Conservation (phyloP, 1,140 invertebrate genomes). For the Pogonognathellus flavescens region DNA sequence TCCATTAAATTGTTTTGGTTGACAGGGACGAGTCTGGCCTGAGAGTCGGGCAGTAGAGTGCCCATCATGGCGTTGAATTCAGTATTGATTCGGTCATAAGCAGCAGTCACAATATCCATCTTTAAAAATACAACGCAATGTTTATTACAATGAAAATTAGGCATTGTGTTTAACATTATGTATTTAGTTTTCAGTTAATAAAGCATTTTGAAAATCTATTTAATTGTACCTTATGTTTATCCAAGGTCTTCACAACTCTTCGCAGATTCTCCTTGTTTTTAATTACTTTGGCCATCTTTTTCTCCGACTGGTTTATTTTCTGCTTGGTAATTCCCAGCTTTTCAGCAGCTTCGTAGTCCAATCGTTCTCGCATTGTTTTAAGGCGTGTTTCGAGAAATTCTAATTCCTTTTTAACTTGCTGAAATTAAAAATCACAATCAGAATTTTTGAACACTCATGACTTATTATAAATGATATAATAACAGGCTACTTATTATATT, state of each 20-base stretch:
- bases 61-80: constrained; percentile 98
- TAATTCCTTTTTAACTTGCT: constrained; percentile 3
- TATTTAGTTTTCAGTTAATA: background rate
- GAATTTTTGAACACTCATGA: too few relatives aligned
- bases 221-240: constrained; percentile 15
- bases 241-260: background rate
- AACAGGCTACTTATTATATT: too few relatives aligned
- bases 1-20: constrained; percentile 39
- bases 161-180: too few relatives aligned
- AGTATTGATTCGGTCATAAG: constrained; percentile 75
- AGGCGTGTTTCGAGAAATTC: constrained; percentile 2
- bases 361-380: background rate
- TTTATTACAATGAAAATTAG: too few relatives aligned
- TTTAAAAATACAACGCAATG: too few relatives aligned
- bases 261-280: background rate
- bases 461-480: too few relatives aligned
- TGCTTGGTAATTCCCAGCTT: background rate
- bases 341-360: constrained; percentile 10
- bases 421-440: background rate
- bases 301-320: background rate
- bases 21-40: constrained; percentile 83
- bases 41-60: constrained; percentile 89
- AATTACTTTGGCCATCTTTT: background rate
- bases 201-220: background rate
- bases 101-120: constrained; percentile 58